These are phyloP conservation scores for Carettochelys insculpta DNA, from an alignment of 2,113 vertebrate species.

Conservation along the genomic window DNA sequence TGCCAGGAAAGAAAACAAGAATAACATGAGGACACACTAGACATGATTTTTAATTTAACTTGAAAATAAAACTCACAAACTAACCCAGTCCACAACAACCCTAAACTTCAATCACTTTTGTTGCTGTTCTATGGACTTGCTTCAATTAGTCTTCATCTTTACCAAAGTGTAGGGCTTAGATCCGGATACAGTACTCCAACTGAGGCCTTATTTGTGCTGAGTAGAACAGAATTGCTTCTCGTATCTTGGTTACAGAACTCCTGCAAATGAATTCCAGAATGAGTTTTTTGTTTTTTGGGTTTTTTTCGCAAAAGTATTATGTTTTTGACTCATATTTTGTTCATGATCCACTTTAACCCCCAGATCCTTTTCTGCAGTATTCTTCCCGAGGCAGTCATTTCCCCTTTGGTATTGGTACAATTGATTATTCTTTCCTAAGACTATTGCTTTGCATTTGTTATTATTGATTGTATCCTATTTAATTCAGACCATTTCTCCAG, in stretches of 20 bases:
- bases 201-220: not conserved
- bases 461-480: not conserved
- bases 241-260: not conserved
- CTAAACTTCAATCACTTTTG: not conserved
- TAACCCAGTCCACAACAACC: too few relatives aligned
- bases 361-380: not conserved
- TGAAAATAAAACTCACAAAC: too few relatives aligned
- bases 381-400: not conserved
- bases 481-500: not conserved
- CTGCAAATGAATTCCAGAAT: not conserved
- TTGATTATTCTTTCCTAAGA: not conserved
- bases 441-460: not conserved
- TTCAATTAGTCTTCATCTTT: not conserved
- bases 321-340: not conserved
- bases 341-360: not conserved
- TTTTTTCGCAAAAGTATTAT: not conserved
- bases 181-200: not conserved
- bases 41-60: too few relatives aligned
- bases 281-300: too few relatives aligned
- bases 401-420: not conserved
- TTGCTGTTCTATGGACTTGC: not conserved
- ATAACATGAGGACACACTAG: too few relatives aligned
- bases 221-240: not conserved
- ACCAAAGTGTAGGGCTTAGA: not conserved
- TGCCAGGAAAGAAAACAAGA: slow-evolving; percentile 15